These are phyloP conservation scores for Neodiprion virginianus DNA, from an alignment of 1,140 invertebrate species.

Conservation along the genomic window DNA sequence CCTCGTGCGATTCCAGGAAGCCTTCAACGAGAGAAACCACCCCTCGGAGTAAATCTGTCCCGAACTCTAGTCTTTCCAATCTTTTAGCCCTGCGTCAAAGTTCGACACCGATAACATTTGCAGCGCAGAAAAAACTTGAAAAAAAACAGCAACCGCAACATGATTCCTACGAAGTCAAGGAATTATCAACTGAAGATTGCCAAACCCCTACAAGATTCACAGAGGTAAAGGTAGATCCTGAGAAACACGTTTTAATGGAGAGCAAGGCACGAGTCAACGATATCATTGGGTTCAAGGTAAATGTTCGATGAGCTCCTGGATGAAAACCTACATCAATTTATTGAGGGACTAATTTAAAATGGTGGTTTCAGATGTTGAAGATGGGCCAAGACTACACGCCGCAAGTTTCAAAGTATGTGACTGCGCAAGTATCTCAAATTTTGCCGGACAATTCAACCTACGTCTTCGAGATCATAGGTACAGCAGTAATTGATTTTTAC, in stretches of 20 bases:
- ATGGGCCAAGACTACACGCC: slow-evolving; percentile 41
- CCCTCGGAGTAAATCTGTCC: background rate
- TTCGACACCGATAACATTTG: slow-evolving; percentile 41
- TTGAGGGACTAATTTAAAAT: background rate
- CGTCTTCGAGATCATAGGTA: slow-evolving; percentile 36
- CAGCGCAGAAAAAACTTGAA: slow-evolving; percentile 24
- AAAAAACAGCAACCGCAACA: background rate
- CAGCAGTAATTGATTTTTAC: background rate
- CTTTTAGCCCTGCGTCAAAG: slow-evolving; percentile 41
- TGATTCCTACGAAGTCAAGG: background rate
- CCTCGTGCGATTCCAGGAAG: background rate
- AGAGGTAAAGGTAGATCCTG: slow-evolving; percentile 15
- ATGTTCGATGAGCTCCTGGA: background rate
- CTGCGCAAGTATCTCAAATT: slow-evolving; percentile 30
- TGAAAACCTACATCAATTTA: slow-evolving; percentile 11
- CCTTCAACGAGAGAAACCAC: background rate
- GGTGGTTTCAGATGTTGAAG: slow-evolving; percentile 37
- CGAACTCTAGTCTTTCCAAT: slow-evolving; percentile 24
- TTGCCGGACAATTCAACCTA: slow-evolving; percentile 20
- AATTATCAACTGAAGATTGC: slow-evolving; percentile 5
- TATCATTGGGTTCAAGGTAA: slow-evolving; percentile 45
- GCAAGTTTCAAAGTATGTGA: slow-evolving; percentile 39
- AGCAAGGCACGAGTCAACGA: slow-evolving; percentile 28
- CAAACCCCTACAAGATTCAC: background rate
- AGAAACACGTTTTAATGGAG: slow-evolving; percentile 24